A percentile compares a stretch with the other conserved stretches of the same genome.
Conservation (phyloP, 2,888 invertebrate genomes). For the Callyntrura sp. region DNA sequence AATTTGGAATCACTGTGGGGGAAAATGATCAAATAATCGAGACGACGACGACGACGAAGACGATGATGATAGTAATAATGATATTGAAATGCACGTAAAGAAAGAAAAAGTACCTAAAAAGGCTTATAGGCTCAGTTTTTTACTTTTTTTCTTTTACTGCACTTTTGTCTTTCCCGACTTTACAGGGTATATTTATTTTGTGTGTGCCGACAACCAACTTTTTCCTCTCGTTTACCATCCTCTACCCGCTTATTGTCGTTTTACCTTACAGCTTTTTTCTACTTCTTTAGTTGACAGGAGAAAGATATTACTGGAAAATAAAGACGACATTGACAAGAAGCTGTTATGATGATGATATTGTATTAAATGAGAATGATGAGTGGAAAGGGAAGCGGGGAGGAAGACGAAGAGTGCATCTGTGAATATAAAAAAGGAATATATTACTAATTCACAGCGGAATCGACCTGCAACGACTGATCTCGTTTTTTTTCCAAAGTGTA, state of each 20-base stretch:
- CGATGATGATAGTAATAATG: background rate
- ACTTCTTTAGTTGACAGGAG: conserved; percentile 36
- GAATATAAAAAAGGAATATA: conserved; percentile 23
- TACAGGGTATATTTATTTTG: background rate
- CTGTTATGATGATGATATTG: conserved; percentile 50
- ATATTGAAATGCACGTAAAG: conserved; percentile 40
- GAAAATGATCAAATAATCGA: conserved; percentile 40
- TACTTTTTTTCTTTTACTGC: conserved; percentile 13
- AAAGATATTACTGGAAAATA: conserved; percentile 27
- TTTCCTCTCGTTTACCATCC: background rate
- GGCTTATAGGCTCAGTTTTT: conserved; percentile 33
- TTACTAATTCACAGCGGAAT: conserved; percentile 1
- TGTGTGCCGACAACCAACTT: background rate
- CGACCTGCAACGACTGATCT: background rate
- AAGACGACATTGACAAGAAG: conserved; percentile 24
- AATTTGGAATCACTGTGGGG: conserved; percentile 34
- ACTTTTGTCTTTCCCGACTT: background rate
- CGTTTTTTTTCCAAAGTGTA: background rate
- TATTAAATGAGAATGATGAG: conserved; percentile 62
- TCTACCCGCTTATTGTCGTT: no score
- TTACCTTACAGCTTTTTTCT: background rate
- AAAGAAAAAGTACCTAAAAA: conserved; percentile 21
- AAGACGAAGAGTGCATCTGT: background rate
- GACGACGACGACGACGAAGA: background rate
- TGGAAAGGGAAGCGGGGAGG: background rate